Evolutionary conservation across 1,140 invertebrate genomes (phyloP), one percentile per base, ranked within the genome.

Genomic region (Monomorium pharaonis): DNA sequence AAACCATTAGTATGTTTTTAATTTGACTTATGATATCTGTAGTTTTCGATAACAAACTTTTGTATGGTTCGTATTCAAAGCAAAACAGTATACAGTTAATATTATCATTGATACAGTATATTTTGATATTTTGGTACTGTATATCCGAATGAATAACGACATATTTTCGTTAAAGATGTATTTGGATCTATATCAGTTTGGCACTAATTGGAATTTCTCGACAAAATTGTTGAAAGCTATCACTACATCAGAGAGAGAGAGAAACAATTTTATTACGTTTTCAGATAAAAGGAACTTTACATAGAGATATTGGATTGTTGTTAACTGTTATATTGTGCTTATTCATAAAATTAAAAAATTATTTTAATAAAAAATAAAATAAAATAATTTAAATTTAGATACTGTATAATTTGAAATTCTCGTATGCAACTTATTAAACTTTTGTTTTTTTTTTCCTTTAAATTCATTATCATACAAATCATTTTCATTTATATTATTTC

Each of bases 201-300:
- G 70, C 80, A 69, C 80, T 92, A 91, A 92, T 92, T 92, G 90
- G 76, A 92, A 92, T 92, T 92, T 89, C 88, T 86, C 85, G 86
- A 75, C 80, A 90, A 92, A 92, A 91, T 92, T 91, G 89, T 91
- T 85, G 85, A 89, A 88, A 87, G 84, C 85, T 87, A 72, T 85
- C 85, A 86, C 84, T 86, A 86, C 72, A 86, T 87, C 85, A 89
- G 58, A 56, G 69, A 78, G 76, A 12, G 76, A 12, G 42, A 63
- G 56, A 60, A 60, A 75, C 80, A 89, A 89, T 88, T 90, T 85
- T 86, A 77, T 75, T 72, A 85, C 47, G 78, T 89, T 37, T 14
- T 0, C 44, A 21, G 21, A 51, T 51, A 65, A 88, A 86, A 88
- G 76, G 76, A 24, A 18, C 44, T 47, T 54, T 72, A 56, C 33